phyloP scores from a whole-genome alignment of 2,113 vertebrate genomes.

The Fregata magnificens region DNA sequence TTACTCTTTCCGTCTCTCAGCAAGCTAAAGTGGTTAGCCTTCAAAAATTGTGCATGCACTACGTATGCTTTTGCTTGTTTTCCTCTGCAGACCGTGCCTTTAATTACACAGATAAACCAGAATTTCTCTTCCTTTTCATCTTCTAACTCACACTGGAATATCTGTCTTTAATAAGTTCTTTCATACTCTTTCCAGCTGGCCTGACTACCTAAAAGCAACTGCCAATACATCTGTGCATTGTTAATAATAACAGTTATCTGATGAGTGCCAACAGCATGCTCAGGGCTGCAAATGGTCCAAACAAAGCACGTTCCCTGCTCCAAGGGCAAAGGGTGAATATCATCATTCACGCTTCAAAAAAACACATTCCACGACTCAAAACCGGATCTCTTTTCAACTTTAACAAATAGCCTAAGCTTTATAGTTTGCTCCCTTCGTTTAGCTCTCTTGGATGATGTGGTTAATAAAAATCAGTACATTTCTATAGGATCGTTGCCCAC shows the following conservation, averaged over 20 bases:
- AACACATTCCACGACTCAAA: background rate
- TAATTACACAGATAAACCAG: background rate
- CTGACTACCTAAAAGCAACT: constrained; percentile 1
- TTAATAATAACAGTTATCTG: constrained; percentile 15
- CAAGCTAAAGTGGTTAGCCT: background rate
- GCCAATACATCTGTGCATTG: constrained; percentile 23
- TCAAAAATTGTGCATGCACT: background rate
- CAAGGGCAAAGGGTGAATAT: constrained; percentile 2
- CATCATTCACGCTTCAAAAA: background rate
- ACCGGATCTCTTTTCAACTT: background rate
- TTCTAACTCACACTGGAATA: background rate
- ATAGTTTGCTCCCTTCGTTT: background rate
- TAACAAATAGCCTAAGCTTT: background rate
- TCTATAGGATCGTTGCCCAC: background rate
- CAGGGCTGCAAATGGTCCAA: background rate
- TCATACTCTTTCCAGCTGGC: constrained; percentile 29
- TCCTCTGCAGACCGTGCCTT: background rate
- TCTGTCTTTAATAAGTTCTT: background rate
- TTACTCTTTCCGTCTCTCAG: background rate
- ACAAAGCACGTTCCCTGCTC: background rate
- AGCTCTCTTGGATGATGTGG: background rate
- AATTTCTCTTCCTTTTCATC: background rate
- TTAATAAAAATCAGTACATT: background rate
- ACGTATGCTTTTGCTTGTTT: background rate
- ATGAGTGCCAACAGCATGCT: background rate